phyloP scores from a whole-genome alignment of 2,888 invertebrate genomes.

The Willowsia nigromaculata region DNA sequence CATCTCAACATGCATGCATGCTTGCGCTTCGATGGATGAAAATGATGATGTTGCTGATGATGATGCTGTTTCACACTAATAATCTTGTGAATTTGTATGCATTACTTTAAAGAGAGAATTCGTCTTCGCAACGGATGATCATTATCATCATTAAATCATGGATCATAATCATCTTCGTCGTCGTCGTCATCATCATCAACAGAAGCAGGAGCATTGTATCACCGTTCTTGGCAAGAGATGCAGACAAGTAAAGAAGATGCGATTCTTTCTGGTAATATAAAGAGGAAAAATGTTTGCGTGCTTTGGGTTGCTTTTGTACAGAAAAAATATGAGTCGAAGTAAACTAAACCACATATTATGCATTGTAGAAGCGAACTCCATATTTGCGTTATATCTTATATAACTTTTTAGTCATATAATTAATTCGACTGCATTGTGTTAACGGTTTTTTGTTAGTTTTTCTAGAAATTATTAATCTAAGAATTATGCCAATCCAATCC shows the following conservation, averaged over 20 bases:
- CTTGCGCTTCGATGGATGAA: not conserved
- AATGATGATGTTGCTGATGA: not conserved
- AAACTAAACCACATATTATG: too few species aligned
- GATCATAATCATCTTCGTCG: slow-evolving; percentile 40
- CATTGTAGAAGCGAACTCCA: too few species aligned
- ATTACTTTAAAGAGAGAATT: not conserved
- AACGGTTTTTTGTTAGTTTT: too few species aligned
- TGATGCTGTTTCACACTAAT: slow-evolving; percentile 16
- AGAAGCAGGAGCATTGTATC: too few species aligned
- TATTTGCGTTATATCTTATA: too few species aligned
- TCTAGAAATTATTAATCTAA: too few species aligned
- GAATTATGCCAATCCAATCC: too few species aligned
- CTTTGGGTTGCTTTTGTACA: too few species aligned
- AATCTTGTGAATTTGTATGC: not conserved
- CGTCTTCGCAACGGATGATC: slow-evolving; percentile 34
- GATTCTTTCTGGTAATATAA: not conserved
- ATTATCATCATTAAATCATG: slow-evolving; percentile 46
- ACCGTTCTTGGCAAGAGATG: slow-evolving; percentile 38
- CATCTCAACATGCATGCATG: not conserved
- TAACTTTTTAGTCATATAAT: too few species aligned
- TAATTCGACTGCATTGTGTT: too few species aligned
- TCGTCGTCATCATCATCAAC: not conserved
- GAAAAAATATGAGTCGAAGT: too few species aligned
- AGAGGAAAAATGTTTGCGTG: too few species aligned
- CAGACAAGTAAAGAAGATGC: slow-evolving; percentile 1